A percentile compares a stretch with the other conserved stretches of the same genome.
These are phyloP conservation scores for Mastigias papua DNA, from an alignment of 30 jellyfish, hydroid and myxozoan species.

Conservation along the genomic window DNA sequence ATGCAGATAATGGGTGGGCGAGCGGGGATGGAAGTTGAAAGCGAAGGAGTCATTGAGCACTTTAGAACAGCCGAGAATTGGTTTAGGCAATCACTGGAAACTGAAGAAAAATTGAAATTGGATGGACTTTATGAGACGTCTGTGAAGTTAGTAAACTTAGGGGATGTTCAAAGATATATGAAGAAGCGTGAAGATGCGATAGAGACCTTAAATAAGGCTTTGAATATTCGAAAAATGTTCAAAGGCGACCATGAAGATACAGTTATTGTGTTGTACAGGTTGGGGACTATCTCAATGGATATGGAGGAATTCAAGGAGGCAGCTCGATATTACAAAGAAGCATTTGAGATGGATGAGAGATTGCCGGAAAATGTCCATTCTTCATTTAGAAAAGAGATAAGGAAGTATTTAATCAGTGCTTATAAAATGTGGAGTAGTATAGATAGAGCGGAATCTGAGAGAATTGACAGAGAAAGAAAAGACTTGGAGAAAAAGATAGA, in stretches of 20 bases:
- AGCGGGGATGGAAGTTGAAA: neutral
- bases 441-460: neutral
- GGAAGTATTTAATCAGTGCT: constrained; percentile 7
- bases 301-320: constrained; percentile 36
- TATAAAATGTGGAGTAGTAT: neutral
- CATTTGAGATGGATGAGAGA: constrained; percentile 73
- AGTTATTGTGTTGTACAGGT: constrained; percentile 35
- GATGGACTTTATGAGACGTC: constrained; percentile 56
- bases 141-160: constrained; percentile 42
- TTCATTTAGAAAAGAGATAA: constrained; percentile 23
- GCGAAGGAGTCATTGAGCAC: neutral
- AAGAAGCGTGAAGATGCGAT: constrained; percentile 18
- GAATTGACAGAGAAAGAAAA: neutral
- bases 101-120: constrained; percentile 45
- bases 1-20: neutral
- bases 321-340: constrained; percentile 49
- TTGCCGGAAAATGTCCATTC: constrained; percentile 47
- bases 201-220: constrained; percentile 20
- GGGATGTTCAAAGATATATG: constrained; percentile 21
- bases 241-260: constrained; percentile 69
- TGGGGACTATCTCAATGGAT: constrained; percentile 5
- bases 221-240: constrained; percentile 20
- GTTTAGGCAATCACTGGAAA: constrained; percentile 11
- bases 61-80: constrained; percentile 23
- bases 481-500: neutral